phyloP scores from a whole-genome alignment of 2,113 vertebrate genomes.

The Corvus hawaiiensis region DNA sequence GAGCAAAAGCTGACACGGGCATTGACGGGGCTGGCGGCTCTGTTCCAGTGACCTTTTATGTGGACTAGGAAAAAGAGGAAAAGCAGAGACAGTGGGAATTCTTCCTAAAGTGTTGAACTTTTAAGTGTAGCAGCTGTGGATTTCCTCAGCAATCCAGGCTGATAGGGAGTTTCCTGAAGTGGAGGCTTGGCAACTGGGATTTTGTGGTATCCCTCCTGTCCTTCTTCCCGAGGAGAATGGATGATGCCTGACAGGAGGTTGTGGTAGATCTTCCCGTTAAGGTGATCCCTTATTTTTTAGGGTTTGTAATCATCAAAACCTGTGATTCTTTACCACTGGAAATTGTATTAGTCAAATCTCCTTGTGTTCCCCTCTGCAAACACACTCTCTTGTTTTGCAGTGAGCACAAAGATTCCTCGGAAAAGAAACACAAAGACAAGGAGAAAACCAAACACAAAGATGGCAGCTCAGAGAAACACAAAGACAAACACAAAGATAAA shows the following conservation, averaged over 20 bases:
- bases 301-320: neutral
- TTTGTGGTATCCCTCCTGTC: neutral
- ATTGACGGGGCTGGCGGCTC: neutral
- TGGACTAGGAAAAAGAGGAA: neutral
- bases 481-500: constrained; percentile 84
- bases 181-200: neutral
- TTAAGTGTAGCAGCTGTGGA: neutral
- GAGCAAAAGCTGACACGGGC: constrained; percentile 34
- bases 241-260: neutral
- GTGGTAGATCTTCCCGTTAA: neutral
- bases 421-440: constrained; percentile 94
- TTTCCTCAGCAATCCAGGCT: neutral
- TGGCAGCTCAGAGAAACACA: constrained; percentile 87
- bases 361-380: constrained; percentile 16
- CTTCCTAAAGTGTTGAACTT: neutral
- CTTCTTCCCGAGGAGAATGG: neutral
- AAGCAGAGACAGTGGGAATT: neutral
- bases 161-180: neutral
- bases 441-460: constrained; percentile 90
- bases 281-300: neutral
- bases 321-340: neutral
- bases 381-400: constrained; percentile 69
- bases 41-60: neutral
- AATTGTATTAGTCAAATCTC: neutral
- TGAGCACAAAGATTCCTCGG: constrained; percentile 91